phyloP scores from a whole-genome alignment of 2,113 vertebrate species.

The Psettodes erumei region DNA sequence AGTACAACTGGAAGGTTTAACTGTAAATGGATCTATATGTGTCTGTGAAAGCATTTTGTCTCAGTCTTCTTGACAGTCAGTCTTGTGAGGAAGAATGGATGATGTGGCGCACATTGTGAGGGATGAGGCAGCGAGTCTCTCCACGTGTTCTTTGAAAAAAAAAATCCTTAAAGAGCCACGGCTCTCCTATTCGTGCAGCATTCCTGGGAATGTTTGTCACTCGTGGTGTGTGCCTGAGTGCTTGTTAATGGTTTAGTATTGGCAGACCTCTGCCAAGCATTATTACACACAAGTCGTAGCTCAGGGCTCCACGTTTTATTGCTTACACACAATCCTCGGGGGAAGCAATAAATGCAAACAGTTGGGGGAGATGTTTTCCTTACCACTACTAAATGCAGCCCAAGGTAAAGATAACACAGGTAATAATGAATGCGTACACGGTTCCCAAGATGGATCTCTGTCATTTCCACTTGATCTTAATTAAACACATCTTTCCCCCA shows the following conservation, averaged over 20 bases:
- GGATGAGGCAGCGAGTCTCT: slow-evolving; percentile 52
- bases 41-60: slow-evolving; percentile 23
- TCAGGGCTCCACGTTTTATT: slow-evolving; percentile 46
- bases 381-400: slow-evolving; percentile 41
- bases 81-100: slow-evolving; percentile 52
- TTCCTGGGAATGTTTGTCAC: slow-evolving; percentile 72
- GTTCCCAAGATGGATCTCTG: slow-evolving; percentile 20
- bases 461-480: slow-evolving; percentile 47
- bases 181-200: slow-evolving; percentile 61
- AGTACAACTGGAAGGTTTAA: slow-evolving; percentile 27
- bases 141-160: slow-evolving; percentile 49
- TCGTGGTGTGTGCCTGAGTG: slow-evolving; percentile 41
- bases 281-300: slow-evolving; percentile 43
- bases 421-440: slow-evolving; percentile 42
- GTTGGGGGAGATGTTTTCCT: slow-evolving; percentile 49
- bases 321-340: slow-evolving; percentile 47
- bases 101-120: slow-evolving; percentile 70
- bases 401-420: slow-evolving; percentile 43
- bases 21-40: slow-evolving; percentile 26
- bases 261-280: slow-evolving; percentile 47
- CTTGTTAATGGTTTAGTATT: slow-evolving; percentile 67
- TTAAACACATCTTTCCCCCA: slow-evolving; percentile 44
- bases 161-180: slow-evolving; percentile 46
- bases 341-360: slow-evolving; percentile 52
- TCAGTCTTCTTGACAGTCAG: slow-evolving; percentile 10